phyloP scores from a whole-genome alignment of 2,113 vertebrate genomes.

The Podilymbus podiceps region DNA sequence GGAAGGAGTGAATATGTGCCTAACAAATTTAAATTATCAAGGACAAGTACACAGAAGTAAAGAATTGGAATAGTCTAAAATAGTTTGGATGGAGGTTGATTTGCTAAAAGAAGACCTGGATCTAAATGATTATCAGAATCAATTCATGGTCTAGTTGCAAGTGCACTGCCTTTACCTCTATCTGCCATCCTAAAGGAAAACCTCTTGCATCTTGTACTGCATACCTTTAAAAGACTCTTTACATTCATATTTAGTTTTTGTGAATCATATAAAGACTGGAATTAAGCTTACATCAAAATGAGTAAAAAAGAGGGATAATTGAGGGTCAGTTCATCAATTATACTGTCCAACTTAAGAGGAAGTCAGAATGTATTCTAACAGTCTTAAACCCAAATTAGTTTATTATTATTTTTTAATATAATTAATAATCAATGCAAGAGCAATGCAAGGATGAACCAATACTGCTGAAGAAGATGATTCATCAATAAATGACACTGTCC shows the following conservation, averaged over 20 bases:
- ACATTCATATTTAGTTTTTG: background rate
- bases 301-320: background rate
- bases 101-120: background rate
- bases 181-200: background rate
- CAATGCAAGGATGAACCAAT: background rate
- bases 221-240: background rate
- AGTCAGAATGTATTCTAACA: background rate
- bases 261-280: background rate
- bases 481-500: background rate
- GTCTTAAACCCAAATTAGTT: background rate
- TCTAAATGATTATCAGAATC: background rate
- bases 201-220: background rate
- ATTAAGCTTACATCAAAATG: background rate
- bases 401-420: background rate
- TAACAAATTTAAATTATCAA: background rate
- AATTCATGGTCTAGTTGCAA: background rate
- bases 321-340: rapidly evolving
- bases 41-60: background rate
- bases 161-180: background rate
- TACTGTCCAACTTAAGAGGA: background rate
- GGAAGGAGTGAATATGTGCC: background rate
- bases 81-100: background rate
- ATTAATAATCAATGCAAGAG: background rate
- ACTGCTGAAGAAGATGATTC: background rate
- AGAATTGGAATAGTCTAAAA: rapidly evolving